Conservation (phyloP, 2,888 invertebrate species). For the Thecophora atra region DNA sequence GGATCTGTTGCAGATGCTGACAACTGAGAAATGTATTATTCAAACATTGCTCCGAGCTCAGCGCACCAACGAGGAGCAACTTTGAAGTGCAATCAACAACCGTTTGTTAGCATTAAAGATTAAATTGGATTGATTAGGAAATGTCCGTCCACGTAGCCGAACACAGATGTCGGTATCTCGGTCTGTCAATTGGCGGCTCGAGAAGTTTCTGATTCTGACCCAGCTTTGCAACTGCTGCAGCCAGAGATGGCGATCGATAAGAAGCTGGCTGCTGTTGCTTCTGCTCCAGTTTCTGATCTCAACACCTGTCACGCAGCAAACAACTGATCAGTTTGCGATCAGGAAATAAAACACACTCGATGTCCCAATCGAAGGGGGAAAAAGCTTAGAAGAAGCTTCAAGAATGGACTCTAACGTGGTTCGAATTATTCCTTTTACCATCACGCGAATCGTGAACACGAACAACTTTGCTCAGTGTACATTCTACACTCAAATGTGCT, state of each 20-base stretch:
- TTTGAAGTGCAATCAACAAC: constrained; percentile 42
- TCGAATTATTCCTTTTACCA: no score
- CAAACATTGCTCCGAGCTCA: background rate
- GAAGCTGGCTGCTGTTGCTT: constrained; percentile 6
- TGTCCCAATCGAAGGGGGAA: no score
- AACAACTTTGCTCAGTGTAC: background rate
- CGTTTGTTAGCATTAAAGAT: constrained; percentile 55
- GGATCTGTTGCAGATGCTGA: constrained; percentile 1
- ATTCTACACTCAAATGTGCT: background rate
- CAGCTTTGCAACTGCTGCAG: constrained; percentile 54
- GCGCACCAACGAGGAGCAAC: constrained; percentile 5
- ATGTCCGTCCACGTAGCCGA: constrained; percentile 7
- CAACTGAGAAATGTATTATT: background rate
- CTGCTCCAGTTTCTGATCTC: constrained; percentile 58
- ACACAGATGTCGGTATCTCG: background rate
- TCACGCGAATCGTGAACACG: no score
- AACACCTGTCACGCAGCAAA: constrained; percentile 58
- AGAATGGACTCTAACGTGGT: no score
- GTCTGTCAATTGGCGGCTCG: constrained; percentile 33
- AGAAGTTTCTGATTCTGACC: constrained; percentile 55
- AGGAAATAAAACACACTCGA: constrained; percentile 17
- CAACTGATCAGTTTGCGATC: constrained; percentile 27
- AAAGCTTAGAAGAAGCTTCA: no score
- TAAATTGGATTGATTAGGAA: constrained; percentile 52
- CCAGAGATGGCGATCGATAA: constrained; percentile 21